Percentiles rank a stretch among this genome's conserved stretches.
Conservation (phyloP, 2,888 invertebrate species). For the Biston stratarius region DNA sequence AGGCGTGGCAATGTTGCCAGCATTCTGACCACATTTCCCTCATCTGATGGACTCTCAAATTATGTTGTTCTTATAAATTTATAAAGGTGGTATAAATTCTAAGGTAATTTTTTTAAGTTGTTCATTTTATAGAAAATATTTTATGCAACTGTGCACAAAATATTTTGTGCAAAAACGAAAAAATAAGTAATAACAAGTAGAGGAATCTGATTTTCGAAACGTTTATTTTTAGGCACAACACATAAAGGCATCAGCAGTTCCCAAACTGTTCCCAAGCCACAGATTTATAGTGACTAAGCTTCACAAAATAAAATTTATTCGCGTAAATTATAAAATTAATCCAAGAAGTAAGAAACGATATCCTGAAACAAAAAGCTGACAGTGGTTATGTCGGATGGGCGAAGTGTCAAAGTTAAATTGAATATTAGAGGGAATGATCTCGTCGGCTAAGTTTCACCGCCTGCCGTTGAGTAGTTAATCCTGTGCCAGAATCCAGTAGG, state of each 20-base stretch:
- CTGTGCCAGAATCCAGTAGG: constrained; percentile 80
- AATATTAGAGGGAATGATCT: constrained; percentile 85
- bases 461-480: constrained; percentile 82
- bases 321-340: constrained; percentile 39
- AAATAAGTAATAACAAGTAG: too few species aligned
- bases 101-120: too few species aligned
- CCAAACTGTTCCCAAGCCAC: constrained; percentile 22
- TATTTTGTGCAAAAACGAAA: too few species aligned
- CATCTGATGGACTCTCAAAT: too few species aligned
- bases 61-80: too few species aligned
- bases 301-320: constrained; percentile 54
- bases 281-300: constrained; percentile 41
- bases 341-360: constrained; percentile 61
- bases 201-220: too few species aligned
- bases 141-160: too few species aligned
- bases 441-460: constrained; percentile 71
- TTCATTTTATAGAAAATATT: too few species aligned
- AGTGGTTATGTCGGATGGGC: constrained; percentile 76
- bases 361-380: constrained; percentile 73
- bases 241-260: constrained; percentile 6
- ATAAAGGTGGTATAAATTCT: too few species aligned
- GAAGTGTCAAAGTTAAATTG: constrained; percentile 87
- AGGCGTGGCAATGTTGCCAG: too few species aligned
- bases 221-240: background rate
- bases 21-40: too few species aligned